Evolutionary conservation across 1,140 invertebrate genomes (phyloP).

Genomic region (Phocides pigmalion): DNA sequence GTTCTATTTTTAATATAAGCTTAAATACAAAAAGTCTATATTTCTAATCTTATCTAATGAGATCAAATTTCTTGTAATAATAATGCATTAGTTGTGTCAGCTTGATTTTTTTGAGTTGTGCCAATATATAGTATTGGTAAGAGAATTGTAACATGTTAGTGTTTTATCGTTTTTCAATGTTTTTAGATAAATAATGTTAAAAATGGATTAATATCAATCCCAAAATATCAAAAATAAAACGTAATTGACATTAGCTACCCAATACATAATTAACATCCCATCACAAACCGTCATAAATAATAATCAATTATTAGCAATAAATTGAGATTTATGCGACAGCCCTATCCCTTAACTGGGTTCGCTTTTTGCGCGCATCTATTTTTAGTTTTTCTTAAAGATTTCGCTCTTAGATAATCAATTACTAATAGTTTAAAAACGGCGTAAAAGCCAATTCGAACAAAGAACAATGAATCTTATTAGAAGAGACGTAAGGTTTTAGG

Average conservation of each 20-base stretch:
- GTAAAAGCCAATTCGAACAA: constrained; percentile 18
- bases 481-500: constrained; percentile 13
- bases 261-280: constrained; percentile 42
- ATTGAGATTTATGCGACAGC: constrained; percentile 68
- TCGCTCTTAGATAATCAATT: constrained; percentile 74
- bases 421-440: constrained; percentile 18
- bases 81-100: no score
- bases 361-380: constrained; percentile 75
- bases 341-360: constrained; percentile 53
- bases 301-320: constrained; percentile 60
- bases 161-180: no score
- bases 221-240: not conserved
- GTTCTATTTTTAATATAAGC: not conserved
- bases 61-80: not conserved
- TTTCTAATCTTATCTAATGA: not conserved
- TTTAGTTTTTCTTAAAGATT: constrained; percentile 80
- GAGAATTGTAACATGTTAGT: no score
- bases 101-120: no score
- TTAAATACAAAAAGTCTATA: not conserved
- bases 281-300: constrained; percentile 40
- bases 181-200: not conserved
- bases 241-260: not conserved
- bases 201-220: not conserved
- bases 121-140: no score
- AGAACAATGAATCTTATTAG: constrained; percentile 30